Conservation (phyloP, 2,797 vertebrate genomes). For the Gambusia yucatana region DNA sequence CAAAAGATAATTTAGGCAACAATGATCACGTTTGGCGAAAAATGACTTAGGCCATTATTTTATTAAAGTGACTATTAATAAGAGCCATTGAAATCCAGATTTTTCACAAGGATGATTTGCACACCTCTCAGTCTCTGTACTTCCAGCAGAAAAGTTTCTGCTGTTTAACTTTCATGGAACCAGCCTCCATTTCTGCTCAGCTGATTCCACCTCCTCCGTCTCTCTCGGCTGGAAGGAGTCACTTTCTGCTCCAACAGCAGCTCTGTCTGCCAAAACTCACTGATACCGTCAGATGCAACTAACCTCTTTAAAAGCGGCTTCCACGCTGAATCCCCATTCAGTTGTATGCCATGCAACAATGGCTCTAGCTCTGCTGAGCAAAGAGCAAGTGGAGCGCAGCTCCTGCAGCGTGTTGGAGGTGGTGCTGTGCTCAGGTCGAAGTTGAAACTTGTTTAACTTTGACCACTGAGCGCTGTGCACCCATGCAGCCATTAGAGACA, state of each 20-base stretch:
- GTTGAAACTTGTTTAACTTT: background rate
- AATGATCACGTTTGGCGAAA: too few species aligned
- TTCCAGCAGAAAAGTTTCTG: background rate
- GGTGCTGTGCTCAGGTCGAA: background rate
- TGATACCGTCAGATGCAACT: background rate
- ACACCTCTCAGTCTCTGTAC: background rate
- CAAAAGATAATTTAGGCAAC: too few species aligned
- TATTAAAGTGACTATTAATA: background rate
- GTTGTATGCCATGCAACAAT: background rate
- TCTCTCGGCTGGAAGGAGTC: background rate
- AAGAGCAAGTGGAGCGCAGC: background rate
- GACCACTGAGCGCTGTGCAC: background rate
- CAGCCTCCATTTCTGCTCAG: background rate
- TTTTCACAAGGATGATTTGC: background rate
- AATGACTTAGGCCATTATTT: too few species aligned
- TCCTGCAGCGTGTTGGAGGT: background rate
- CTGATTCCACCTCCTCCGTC: background rate
- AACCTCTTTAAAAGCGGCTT: background rate
- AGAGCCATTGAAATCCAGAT: background rate
- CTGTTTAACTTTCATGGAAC: background rate
- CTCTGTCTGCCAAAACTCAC: background rate
- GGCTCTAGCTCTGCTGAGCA: background rate
- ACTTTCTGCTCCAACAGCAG: constrained; percentile 2
- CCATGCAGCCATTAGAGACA: background rate
- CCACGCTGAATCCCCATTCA: background rate